These are phyloP conservation scores for Petrolisthes manimaculis DNA, from an alignment of 2,888 invertebrate genomes.

Conservation along the genomic window DNA sequence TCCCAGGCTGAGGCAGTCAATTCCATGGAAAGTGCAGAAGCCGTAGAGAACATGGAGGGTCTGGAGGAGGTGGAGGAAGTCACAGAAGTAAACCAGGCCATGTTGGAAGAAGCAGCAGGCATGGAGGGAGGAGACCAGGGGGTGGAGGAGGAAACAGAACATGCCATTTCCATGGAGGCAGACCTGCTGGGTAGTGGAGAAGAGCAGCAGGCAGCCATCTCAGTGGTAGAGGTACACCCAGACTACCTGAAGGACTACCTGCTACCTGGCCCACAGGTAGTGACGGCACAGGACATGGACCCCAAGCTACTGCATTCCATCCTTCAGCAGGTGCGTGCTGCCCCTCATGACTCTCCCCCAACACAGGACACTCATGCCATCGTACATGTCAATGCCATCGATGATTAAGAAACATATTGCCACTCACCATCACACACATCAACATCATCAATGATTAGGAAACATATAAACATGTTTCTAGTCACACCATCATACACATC, in stretches of 20 bases:
- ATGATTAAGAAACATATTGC: conserved; percentile 12
- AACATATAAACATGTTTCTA: background rate
- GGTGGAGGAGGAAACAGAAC: conserved; percentile 30
- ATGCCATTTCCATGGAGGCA: conserved; percentile 51
- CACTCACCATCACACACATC: background rate
- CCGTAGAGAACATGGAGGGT: conserved; percentile 60
- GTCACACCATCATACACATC: background rate
- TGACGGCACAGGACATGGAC: conserved; percentile 56
- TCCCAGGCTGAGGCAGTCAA: conserved; percentile 41
- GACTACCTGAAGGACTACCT: conserved; percentile 58
- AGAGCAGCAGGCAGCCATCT: conserved; percentile 45
- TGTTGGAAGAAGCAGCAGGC: conserved; percentile 26
- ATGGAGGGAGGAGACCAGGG: conserved; percentile 9
- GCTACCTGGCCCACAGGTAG: conserved; percentile 48
- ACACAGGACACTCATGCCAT: conserved; percentile 33
- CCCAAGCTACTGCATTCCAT: conserved; percentile 60
- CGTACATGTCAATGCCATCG: conserved; percentile 54
- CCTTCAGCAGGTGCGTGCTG: conserved; percentile 54
- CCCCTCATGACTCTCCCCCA: background rate
- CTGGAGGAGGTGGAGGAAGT: conserved; percentile 50
- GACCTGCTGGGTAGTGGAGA: conserved; percentile 43
- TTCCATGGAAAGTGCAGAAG: conserved; percentile 47
- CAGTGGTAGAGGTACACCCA: conserved; percentile 56
- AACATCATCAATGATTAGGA: background rate
- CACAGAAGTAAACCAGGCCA: conserved; percentile 29